Base-by-base conservation (phyloP, 2,888 invertebrate genomes). In the Zeuzera pyrina region DNA sequence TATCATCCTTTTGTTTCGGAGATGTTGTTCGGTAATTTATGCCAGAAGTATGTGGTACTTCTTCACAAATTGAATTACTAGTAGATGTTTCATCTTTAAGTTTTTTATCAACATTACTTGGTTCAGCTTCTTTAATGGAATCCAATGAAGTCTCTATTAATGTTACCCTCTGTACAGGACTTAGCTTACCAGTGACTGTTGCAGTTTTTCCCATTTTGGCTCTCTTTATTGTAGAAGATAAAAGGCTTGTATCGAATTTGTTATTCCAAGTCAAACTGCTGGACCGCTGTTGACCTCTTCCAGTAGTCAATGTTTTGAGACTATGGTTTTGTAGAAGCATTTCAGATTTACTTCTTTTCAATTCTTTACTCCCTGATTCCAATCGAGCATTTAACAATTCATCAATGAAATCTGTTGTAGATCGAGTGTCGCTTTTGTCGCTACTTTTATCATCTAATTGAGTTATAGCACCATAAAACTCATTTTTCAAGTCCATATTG, bases 211-310 rank as follows among this genome's bases (percentile, higher is more conserved):
- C 72, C 47, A 89, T 78, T 71, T 91, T 92, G 31, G 91, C 85
- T 41, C 91, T 85, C 46, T 91, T 92, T 33, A 89, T 87, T 3
- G 86, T 86, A 3, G 88, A 86, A 2, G 88, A 85, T 8, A 65
- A 72, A 31, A 83, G 76, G 33, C 84, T 85, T 16, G 86, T 85
- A 47, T 91, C 90, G 33, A 91, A 73, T 70, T 90, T 91, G 49
- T 88, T 90, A 50, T 88, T 90, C 85, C 89, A 88, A 1, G 88
- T 87, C 24, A 89, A 63, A 57, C 89, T 90, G 44, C 89, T 90
- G 1, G 90, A 88, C 43, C 89, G 76, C 53, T 89, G 89, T 49
- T 88, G 88, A 24, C 84, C 85, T 33, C 86, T 66, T n/a, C 74
- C 85, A 27, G 71, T 84, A 33, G 72, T 83, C 34, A 85, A 55